phyloP scores from a whole-genome alignment of 2,888 invertebrate genomes.

The Athripsodes cinereus region DNA sequence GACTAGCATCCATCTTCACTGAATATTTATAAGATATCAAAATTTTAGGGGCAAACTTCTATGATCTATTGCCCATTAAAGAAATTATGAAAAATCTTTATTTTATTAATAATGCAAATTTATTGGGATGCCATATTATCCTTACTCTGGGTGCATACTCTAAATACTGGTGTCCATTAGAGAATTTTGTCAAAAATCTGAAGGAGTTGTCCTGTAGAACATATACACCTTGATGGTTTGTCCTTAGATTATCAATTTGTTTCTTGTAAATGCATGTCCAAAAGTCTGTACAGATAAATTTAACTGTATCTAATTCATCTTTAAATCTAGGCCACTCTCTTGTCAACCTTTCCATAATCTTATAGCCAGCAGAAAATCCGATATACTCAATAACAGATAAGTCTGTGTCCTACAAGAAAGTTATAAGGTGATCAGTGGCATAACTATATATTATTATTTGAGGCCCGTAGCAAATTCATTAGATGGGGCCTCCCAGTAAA shows the following conservation, averaged over 20 bases:
- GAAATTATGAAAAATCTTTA: too few species aligned
- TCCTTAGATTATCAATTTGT: slow-evolving; percentile 94
- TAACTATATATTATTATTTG: too few species aligned
- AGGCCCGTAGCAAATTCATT: too few species aligned
- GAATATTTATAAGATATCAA: too few species aligned
- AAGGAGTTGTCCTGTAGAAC: slow-evolving; percentile 96
- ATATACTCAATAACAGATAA: slow-evolving; percentile 75
- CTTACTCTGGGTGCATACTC: slow-evolving; percentile 81
- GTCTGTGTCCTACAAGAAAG: slow-evolving; percentile 53
- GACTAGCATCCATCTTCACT: too few species aligned
- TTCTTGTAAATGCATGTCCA: slow-evolving; percentile 98
- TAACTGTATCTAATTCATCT: slow-evolving; percentile 96
- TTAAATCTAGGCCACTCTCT: slow-evolving; percentile 91
- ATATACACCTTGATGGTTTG: slow-evolving; percentile 98
- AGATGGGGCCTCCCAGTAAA: too few species aligned
- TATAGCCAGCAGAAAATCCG: slow-evolving; percentile 78
- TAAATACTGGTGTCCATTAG: slow-evolving; percentile 84
- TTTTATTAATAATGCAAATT: too few species aligned
- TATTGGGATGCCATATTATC: too few species aligned
- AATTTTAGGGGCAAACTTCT: too few species aligned
- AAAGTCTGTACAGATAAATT: slow-evolving; percentile 98
- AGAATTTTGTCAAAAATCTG: slow-evolving; percentile 81
- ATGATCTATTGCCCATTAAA: too few species aligned
- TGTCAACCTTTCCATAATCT: slow-evolving; percentile 80
- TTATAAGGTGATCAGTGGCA: too few species aligned